These are phyloP conservation scores for Limnodromus scolopaceus DNA, from an alignment of 2,797 vertebrate genomes.

Conservation along the genomic window DNA sequence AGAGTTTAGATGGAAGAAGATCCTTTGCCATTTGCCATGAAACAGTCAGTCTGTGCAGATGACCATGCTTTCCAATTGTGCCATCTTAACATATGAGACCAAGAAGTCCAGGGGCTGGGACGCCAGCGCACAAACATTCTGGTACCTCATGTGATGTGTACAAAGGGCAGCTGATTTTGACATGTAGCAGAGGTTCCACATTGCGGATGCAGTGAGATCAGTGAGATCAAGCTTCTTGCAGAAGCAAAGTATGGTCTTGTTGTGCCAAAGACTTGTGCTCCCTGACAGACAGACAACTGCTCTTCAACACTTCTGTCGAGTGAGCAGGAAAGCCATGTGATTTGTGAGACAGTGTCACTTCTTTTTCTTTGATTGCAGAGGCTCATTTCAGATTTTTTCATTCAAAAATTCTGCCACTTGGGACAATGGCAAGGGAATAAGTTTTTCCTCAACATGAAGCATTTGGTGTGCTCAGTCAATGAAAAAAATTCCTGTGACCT, in stretches of 20 bases:
- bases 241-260: background rate
- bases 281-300: background rate
- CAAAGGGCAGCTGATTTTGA: background rate
- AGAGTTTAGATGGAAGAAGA: background rate
- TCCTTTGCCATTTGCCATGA: background rate
- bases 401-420: background rate
- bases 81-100: background rate
- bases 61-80: background rate
- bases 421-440: background rate
- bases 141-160: background rate
- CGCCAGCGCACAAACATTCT: background rate
- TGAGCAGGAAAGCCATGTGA: background rate
- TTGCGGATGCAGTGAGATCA: fast-evolving
- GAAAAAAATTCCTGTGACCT: background rate
- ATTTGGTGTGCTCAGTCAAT: background rate
- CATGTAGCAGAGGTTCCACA: background rate
- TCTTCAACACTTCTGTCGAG: background rate
- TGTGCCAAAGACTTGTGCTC: background rate
- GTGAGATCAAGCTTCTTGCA: background rate
- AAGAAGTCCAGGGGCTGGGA: background rate
- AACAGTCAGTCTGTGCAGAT: background rate
- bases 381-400: background rate
- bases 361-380: background rate
- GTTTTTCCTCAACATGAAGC: background rate
- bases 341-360: background rate